Conservation (phyloP, 2,113 vertebrate species). For the Otus sunia region DNA sequence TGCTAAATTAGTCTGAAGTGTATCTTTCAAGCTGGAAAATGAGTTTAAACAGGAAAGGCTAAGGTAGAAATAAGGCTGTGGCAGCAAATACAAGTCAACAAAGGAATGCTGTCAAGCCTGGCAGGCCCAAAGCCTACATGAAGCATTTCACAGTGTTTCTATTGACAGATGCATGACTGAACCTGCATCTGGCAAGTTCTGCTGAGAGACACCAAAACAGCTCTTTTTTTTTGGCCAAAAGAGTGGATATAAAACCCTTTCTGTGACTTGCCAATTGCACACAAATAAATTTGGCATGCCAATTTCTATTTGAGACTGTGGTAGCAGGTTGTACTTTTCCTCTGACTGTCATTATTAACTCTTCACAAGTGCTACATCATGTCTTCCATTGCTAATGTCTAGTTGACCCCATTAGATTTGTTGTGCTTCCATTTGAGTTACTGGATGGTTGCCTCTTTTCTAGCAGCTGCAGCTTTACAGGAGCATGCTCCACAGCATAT, state of each 20-base stretch:
- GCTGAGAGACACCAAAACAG: not conserved
- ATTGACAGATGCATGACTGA: slow-evolving; percentile 42
- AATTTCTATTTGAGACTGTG: slow-evolving; percentile 8
- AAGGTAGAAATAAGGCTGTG: slow-evolving; percentile 30
- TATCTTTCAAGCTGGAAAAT: slow-evolving; percentile 45
- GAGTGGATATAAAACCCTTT: slow-evolving; percentile 33
- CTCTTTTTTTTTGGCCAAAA: not conserved
- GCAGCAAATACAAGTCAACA: slow-evolving; percentile 48
- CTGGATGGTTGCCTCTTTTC: not conserved
- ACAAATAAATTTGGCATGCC: not conserved
- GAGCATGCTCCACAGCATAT: not conserved
- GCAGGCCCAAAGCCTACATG: slow-evolving; percentile 25
- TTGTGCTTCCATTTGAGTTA: not conserved
- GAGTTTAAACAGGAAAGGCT: slow-evolving; percentile 49
- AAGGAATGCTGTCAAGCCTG: slow-evolving; percentile 21
- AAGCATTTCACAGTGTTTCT: slow-evolving; percentile 20
- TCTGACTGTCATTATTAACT: not conserved
- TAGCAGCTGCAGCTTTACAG: not conserved
- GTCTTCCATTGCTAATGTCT: not conserved
- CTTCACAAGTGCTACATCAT: not conserved
- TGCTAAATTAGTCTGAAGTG: slow-evolving; percentile 47
- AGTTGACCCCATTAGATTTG: not conserved
- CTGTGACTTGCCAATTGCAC: slow-evolving; percentile 15
- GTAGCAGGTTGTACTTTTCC: slow-evolving; percentile 49
- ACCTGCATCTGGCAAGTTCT: slow-evolving; percentile 7